Percentiles rank a stretch among this genome's conserved stretches.
Conservation (phyloP, 2,113 vertebrate genomes). For the Tychaedon coryphoeus region DNA sequence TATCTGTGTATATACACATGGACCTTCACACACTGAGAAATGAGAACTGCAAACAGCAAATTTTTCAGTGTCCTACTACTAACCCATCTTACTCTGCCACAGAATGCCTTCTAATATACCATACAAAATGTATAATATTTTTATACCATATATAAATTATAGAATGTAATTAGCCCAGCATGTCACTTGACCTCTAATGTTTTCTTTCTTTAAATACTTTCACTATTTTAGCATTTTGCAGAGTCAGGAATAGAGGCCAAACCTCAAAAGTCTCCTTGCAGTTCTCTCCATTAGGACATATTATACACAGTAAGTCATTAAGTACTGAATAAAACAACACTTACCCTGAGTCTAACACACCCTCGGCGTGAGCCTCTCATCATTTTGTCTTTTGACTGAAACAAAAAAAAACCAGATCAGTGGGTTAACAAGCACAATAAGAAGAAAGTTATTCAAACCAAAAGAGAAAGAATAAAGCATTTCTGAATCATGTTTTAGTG, state of each 20-base stretch:
- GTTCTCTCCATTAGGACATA: neutral
- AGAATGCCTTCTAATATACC: neutral
- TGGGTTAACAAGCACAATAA: neutral
- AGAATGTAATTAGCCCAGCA: neutral
- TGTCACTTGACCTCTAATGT: neutral
- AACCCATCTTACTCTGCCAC: neutral
- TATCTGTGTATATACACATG: too few relatives aligned
- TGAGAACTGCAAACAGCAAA: neutral
- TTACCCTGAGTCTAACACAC: conserved; percentile 91
- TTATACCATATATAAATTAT: neutral
- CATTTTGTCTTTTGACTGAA: conserved; percentile 99
- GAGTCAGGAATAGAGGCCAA: neutral
- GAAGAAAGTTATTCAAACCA: neutral
- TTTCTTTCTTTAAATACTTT: conserved; percentile 22
- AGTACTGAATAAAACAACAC: neutral
- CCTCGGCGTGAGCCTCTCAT: conserved; percentile 98
- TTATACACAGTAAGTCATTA: neutral
- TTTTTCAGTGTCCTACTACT: neutral
- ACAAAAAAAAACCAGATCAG: conserved; percentile 36
- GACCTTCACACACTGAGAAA: neutral
- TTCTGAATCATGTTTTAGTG: neutral
- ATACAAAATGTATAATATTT: neutral
- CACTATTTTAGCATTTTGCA: conserved; percentile 1
- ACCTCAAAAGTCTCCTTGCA: conserved; percentile 22
- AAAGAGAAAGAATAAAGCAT: neutral